These are phyloP conservation scores for Adelphocoris suturalis DNA, from an alignment of 2,888 invertebrate genomes.

Conservation along the genomic window DNA sequence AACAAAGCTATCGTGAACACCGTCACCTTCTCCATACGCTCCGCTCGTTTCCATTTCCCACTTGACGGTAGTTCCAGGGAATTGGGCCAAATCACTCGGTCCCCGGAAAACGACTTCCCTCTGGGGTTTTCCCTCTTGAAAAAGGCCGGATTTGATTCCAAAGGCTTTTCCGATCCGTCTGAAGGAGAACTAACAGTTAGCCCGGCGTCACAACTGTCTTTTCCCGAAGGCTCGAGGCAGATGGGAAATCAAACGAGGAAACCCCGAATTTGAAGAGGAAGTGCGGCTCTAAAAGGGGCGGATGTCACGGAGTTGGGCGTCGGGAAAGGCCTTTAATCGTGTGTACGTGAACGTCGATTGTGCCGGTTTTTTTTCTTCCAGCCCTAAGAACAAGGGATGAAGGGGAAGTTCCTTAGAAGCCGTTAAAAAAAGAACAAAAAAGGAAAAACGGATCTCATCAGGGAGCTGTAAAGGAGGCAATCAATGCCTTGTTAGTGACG, in stretches of 20 bases:
- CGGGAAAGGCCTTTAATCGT: constrained; percentile 45
- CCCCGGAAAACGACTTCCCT: background rate
- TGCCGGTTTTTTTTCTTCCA: background rate
- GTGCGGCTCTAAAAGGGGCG: constrained; percentile 6
- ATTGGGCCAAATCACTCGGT: background rate
- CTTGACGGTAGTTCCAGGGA: background rate
- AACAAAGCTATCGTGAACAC: too few species aligned
- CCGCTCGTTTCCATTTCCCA: background rate
- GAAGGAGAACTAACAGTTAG: background rate
- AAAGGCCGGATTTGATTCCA: constrained; percentile 29
- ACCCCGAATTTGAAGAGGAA: constrained; percentile 25
- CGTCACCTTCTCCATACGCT: background rate
- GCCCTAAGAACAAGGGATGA: background rate
- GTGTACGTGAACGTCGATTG: constrained; percentile 30
- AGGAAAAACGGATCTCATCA: constrained; percentile 54
- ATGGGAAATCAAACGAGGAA: constrained; percentile 51
- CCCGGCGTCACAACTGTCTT: constrained; percentile 25
- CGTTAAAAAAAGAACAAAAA: constrained; percentile 43
- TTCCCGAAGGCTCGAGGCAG: background rate
- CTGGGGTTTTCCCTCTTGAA: too few species aligned
- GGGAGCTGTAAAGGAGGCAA: constrained; percentile 59
- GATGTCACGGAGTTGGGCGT: constrained; percentile 44
- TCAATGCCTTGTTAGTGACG: constrained; percentile 66
- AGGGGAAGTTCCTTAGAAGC: constrained; percentile 38
- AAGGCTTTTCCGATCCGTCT: background rate